These are phyloP conservation scores for Labroides dimidiatus DNA, from an alignment of 2,797 vertebrate genomes.

Conservation along the genomic window DNA sequence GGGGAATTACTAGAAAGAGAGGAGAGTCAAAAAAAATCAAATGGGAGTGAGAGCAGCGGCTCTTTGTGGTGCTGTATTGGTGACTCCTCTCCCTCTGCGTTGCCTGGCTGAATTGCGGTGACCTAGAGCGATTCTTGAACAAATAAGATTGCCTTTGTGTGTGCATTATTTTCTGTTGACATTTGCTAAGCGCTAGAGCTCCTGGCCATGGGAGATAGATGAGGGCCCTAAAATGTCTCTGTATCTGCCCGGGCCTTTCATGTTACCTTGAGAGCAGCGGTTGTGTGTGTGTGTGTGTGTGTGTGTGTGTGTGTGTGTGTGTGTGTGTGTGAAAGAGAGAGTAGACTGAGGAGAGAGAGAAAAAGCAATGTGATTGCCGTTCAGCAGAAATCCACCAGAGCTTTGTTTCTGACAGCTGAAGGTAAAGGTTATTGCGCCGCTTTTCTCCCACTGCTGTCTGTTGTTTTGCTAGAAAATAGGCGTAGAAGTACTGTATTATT, in stretches of 20 bases:
- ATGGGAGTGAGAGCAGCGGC: background rate
- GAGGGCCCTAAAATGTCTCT: constrained; percentile 83
- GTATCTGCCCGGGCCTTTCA: constrained; percentile 81
- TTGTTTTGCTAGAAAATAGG: constrained; percentile 34
- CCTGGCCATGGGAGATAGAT: constrained; percentile 86
- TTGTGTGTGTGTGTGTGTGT: constrained; percentile 32
- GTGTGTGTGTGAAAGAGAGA: constrained; percentile 25
- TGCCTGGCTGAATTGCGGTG: constrained; percentile 81
- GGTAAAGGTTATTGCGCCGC: constrained; percentile 76
- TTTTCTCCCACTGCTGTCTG: constrained; percentile 41
- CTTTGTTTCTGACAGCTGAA: constrained; percentile 74
- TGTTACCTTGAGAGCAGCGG: constrained; percentile 79
- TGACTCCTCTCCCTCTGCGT: constrained; percentile 52
- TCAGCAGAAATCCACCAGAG: constrained; percentile 67
- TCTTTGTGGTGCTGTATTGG: constrained; percentile 50
- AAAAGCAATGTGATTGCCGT: constrained; percentile 70
- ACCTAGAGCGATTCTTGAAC: constrained; percentile 88
- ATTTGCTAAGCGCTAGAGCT: constrained; percentile 87
- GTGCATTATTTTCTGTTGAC: constrained; percentile 89
- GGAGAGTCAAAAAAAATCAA: constrained; percentile 38
- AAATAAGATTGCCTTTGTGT: constrained; percentile 89
- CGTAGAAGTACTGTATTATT: constrained; percentile 41
- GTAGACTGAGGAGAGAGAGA: constrained; percentile 22
- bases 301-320: constrained; percentile 34
- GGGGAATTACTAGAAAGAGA: constrained; percentile 40